Evolutionary conservation across 2,797 vertebrate species (phyloP).

Genomic region (Poeciliopsis turneri): DNA sequence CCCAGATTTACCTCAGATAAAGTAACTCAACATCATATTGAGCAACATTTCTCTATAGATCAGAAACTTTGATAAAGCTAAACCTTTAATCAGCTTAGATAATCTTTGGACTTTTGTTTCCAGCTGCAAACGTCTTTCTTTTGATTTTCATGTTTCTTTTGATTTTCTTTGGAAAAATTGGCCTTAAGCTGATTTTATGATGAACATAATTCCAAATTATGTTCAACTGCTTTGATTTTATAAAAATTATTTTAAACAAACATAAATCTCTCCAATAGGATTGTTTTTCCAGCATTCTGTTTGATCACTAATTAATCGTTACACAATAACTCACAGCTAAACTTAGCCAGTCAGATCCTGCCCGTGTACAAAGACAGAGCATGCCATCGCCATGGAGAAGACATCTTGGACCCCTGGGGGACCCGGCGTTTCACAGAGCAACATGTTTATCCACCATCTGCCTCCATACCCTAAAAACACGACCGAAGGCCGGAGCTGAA

Average conservation of each 20-base stretch:
- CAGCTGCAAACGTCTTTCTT: no score
- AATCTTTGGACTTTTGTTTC: no score
- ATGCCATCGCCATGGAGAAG: constrained; percentile 44
- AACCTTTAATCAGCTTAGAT: no score
- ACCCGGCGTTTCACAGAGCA: constrained; percentile 4
- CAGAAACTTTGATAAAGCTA: no score
- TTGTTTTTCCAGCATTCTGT: background rate
- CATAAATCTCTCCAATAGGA: background rate
- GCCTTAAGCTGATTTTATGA: background rate
- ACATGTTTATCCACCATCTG: constrained; percentile 26
- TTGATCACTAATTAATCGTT: background rate
- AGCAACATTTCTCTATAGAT: no score
- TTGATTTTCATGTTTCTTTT: background rate
- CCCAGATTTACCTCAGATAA: no score
- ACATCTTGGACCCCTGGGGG: constrained; percentile 14
- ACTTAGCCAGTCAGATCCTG: background rate
- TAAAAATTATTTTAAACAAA: background rate
- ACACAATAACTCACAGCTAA: background rate
- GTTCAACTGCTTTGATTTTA: background rate
- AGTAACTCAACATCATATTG: no score
- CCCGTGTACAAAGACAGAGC: constrained; percentile 19
- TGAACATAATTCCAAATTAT: background rate
- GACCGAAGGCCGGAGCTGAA: constrained; percentile 20
- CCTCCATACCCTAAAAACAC: constrained; percentile 3
- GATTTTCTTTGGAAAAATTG: background rate